Conservation (phyloP, 2,797 vertebrate genomes). For the Corythornis leucogaster region DNA sequence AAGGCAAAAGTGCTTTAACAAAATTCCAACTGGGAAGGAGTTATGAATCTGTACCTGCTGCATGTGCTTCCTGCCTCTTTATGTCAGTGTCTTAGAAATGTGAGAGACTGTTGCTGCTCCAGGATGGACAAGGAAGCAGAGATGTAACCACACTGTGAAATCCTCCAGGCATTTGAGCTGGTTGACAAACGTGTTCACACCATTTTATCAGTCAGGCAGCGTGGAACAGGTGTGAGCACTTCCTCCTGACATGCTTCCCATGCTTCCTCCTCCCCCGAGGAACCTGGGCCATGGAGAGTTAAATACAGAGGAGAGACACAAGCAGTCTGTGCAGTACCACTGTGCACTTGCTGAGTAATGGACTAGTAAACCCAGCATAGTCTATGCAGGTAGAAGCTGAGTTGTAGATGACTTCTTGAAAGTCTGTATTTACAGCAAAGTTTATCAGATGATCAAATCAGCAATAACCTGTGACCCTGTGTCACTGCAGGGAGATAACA, state of each 20-base stretch:
- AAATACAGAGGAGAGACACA: background rate
- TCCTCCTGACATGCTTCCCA: conserved; percentile 16
- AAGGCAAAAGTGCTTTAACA: conserved; percentile 34
- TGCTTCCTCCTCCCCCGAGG: background rate
- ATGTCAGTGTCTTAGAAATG: conserved; percentile 63
- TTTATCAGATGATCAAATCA: background rate
- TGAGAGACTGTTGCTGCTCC: conserved; percentile 40
- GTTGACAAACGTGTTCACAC: conserved; percentile 52
- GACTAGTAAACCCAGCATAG: background rate
- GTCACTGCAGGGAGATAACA: background rate
- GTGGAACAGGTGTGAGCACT: conserved; percentile 49
- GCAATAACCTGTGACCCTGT: background rate
- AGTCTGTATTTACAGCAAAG: background rate
- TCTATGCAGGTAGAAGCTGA: background rate
- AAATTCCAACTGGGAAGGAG: conserved; percentile 4
- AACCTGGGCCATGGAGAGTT: conserved; percentile 12
- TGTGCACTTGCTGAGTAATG: conserved; percentile 6
- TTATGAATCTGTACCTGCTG: conserved; percentile 19
- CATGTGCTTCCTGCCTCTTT: conserved; percentile 58
- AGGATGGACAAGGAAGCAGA: conserved; percentile 45
- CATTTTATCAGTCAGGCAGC: conserved; percentile 56
- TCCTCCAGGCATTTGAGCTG: conserved; percentile 61
- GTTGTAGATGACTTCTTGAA: conserved; percentile 2
- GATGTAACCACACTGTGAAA: conserved; percentile 45
- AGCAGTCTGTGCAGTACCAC: background rate